Percentiles rank a stretch among this genome's conserved stretches.
phyloP scores from a whole-genome alignment of 2,888 invertebrate genomes.

The Oligia strigilis region DNA sequence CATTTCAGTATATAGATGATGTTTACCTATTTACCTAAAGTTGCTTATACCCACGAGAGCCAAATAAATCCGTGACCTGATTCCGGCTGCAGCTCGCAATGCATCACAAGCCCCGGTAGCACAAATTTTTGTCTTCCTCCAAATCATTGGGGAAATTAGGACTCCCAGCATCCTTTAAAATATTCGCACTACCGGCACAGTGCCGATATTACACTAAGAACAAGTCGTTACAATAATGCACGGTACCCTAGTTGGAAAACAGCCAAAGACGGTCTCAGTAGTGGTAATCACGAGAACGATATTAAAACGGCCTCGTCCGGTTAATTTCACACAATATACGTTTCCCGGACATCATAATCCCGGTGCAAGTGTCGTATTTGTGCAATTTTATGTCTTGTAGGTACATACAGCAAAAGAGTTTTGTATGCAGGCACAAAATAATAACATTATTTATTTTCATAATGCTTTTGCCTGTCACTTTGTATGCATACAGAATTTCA shows the following conservation, averaged over 20 bases:
- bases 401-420: not conserved
- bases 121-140: slow-evolving; percentile 44
- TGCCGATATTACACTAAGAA: slow-evolving; percentile 72
- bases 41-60: slow-evolving; percentile 2
- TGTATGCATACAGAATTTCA: not conserved
- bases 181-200: slow-evolving; percentile 52
- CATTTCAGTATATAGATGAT: not conserved
- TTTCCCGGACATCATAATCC: slow-evolving; percentile 55
- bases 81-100: slow-evolving; percentile 17
- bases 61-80: slow-evolving; percentile 38
- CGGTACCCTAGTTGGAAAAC: slow-evolving; percentile 78
- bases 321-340: slow-evolving; percentile 50
- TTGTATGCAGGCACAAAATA: not conserved
- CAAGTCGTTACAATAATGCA: slow-evolving; percentile 75
- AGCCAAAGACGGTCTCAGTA: slow-evolving; percentile 72
- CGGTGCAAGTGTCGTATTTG: slow-evolving; percentile 30
- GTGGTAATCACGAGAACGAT: slow-evolving; percentile 67
- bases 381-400: slow-evolving; percentile 24
- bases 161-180: slow-evolving; percentile 30
- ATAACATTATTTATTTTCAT: not conserved
- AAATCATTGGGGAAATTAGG: slow-evolving; percentile 61
- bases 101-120: slow-evolving; percentile 25
- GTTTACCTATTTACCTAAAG: not conserved
- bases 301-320: slow-evolving; percentile 65
- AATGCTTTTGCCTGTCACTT: not conserved